These are phyloP conservation scores for Loxodonta africana DNA, from an alignment of 2,113 vertebrate species.

Conservation along the genomic window DNA sequence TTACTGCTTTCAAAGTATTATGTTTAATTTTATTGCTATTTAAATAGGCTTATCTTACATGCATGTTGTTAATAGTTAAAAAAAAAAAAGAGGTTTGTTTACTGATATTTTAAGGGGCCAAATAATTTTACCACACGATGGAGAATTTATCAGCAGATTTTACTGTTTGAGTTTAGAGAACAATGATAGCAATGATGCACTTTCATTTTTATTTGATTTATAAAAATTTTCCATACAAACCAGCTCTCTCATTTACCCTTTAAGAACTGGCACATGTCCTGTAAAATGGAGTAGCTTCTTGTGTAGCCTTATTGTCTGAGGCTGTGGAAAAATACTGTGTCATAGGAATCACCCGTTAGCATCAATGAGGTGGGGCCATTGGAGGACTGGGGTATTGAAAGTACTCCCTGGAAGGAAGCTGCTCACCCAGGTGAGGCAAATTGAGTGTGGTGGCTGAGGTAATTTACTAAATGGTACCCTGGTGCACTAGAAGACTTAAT, in stretches of 20 bases:
- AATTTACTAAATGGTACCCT: constrained; percentile 78
- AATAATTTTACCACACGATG: neutral
- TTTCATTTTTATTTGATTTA: constrained; percentile 27
- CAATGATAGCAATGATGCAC: neutral
- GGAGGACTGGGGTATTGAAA: constrained; percentile 59
- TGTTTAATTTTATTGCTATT: constrained; percentile 64
- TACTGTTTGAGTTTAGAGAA: constrained; percentile 37
- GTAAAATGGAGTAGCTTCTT: neutral
- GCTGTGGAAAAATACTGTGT: neutral
- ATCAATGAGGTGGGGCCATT: constrained; percentile 19
- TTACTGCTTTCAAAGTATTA: constrained; percentile 41
- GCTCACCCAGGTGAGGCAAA: constrained; percentile 74
- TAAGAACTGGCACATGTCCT: neutral
- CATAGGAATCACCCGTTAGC: constrained; percentile 39
- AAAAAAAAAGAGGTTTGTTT: constrained; percentile 35
- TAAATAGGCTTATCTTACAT: constrained; percentile 62
- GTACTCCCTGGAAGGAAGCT: constrained; percentile 65
- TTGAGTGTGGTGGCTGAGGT: constrained; percentile 55
- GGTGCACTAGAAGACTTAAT: constrained; percentile 76
- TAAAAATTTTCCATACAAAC: neutral
- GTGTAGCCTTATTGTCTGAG: neutral
- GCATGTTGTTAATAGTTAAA: constrained; percentile 41
- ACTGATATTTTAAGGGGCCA: constrained; percentile 16
- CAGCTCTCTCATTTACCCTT: neutral
- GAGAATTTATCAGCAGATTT: constrained; percentile 16